These are phyloP conservation scores for Drosophila pseudoobscura DNA, from an alignment of 1,140 invertebrate species.

Conservation along the genomic window DNA sequence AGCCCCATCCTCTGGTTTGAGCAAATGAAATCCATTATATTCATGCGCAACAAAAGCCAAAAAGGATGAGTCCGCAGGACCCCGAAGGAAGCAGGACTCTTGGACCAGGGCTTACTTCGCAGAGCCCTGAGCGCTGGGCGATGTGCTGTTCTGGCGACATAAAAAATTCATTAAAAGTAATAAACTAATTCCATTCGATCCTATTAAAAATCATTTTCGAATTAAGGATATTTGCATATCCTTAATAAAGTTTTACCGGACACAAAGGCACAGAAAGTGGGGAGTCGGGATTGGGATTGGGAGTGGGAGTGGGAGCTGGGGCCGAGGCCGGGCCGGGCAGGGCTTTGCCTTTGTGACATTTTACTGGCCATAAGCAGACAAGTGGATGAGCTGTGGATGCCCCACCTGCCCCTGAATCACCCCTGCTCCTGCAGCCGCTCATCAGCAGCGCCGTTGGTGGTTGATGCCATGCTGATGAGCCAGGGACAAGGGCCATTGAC, in stretches of 20 bases:
- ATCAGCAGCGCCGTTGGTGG: constrained; percentile 62
- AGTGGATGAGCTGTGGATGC: constrained; percentile 58
- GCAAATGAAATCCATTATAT: constrained; percentile 71
- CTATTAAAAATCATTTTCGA: constrained; percentile 84
- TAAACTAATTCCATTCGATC: constrained; percentile 84
- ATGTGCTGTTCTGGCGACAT: constrained; percentile 51
- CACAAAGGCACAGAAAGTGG: constrained; percentile 43
- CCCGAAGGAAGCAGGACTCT: constrained; percentile 2
- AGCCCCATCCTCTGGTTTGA: not conserved
- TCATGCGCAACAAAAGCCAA: constrained; percentile 66
- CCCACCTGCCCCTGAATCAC: constrained; percentile 18
- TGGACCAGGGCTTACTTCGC: not conserved
- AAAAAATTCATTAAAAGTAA: constrained; percentile 84
- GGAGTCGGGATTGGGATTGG: not conserved
- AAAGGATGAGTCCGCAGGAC: constrained; percentile 2
- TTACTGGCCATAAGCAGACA: constrained; percentile 59
- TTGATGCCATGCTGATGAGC: constrained; percentile 71
- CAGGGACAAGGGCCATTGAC: not conserved
- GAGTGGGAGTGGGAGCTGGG: not conserved
- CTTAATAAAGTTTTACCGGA: constrained; percentile 81
- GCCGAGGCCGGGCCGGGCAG: not conserved
- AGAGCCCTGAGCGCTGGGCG: constrained; percentile 3
- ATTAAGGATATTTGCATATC: constrained; percentile 83
- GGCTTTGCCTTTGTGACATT: constrained; percentile 72
- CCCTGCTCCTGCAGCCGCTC: constrained; percentile 3